A percentile compares a stretch with the other conserved stretches of the same genome.
Conservation (phyloP, 2,113 vertebrate genomes). For the Carettochelys insculpta region DNA sequence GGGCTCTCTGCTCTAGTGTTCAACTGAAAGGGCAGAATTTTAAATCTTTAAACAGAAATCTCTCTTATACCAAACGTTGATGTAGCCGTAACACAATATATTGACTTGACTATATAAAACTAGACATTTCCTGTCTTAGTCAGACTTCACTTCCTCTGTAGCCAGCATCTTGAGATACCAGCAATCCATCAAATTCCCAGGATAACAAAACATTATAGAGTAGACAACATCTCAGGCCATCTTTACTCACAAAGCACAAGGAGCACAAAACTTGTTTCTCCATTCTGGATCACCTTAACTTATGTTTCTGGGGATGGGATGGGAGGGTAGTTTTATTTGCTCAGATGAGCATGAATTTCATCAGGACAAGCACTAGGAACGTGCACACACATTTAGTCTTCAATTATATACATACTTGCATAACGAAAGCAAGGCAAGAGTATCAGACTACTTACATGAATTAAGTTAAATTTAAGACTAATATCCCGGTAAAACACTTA, state of each 20-base stretch:
- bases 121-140: background rate
- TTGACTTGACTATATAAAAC: no score
- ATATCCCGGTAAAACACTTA: background rate
- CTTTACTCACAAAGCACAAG: background rate
- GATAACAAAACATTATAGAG: background rate
- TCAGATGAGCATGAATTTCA: background rate
- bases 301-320: background rate
- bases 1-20: background rate
- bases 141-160: background rate
- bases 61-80: no score
- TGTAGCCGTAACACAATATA: background rate
- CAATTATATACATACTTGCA: background rate
- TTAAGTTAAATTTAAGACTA: background rate
- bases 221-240: accelerated
- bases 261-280: background rate
- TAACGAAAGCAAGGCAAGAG: no score
- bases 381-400: background rate
- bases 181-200: background rate
- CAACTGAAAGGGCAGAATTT: background rate
- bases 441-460: background rate
- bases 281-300: background rate
- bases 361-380: background rate
- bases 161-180: background rate
- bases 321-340: background rate
- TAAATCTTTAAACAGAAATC: background rate